Evolutionary conservation across 2,113 vertebrate species (phyloP), one percentile per base, ranked within the genome.

Genomic region (Ceyx margarethae): DNA sequence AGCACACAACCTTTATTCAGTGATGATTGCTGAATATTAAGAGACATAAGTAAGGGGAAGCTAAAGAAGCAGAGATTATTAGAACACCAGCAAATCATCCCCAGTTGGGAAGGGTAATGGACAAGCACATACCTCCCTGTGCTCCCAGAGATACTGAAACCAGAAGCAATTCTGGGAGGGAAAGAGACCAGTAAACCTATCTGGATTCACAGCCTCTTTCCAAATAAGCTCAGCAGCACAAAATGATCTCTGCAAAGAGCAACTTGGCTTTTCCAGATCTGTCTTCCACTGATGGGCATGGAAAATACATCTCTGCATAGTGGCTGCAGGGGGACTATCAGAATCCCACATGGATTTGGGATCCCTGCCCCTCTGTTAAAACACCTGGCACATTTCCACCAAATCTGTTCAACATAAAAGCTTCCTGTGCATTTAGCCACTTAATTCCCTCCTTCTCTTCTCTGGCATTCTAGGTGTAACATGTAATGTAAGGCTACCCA

Each of bases 1-100:
- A 95, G 58, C 67, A 87, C 87, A 89, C 79, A 82, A 75, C 26
- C 48, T 40, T 85, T 82, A 72, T 8, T 84, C 77, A 80, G n/a
- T 37, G 58, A 65, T 76, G 83, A 58, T 2, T 91, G 78, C 74
- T 85, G 67, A 82, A 54, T 67, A 92, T 33, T 50, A 75, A 71
- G 65, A 85, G 72, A 60, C 64, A 33, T 25, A 60, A 82, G 58
- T 16, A 79, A 90, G 13, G 16, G 80, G 23, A 26, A 78, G 53
- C 29, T 78, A 58, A 90, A 75, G 23, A 60, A 51, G 28, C 18
- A 76, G 46, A 81, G 28, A 68, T 31, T 33, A 28, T 56, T 64
- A 72, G 31, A 86, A 50, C 0, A 0, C 42, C 51, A 87, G 31
- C 42, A 90, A 90, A 85, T 40, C 5, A 11, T 64, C 42, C 40